These are phyloP conservation scores for Frankliniella intonsa DNA, from an alignment of 2,888 invertebrate species.

Conservation along the genomic window DNA sequence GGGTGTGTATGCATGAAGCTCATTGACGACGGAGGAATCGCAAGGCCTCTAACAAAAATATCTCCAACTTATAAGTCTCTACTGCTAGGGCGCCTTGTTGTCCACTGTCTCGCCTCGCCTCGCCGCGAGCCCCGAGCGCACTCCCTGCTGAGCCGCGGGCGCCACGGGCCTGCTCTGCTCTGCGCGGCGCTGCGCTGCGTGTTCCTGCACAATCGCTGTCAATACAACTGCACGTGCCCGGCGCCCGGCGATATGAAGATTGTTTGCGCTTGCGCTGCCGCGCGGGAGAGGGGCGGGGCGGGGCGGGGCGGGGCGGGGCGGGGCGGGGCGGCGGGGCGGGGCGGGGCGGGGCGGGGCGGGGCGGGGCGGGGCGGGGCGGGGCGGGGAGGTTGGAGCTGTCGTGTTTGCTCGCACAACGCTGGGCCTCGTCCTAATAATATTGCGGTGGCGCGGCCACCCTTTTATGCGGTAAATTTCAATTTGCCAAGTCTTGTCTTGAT, in stretches of 20 bases:
- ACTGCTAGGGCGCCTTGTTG: too few relatives aligned
- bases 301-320: background rate
- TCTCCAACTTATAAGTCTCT: too few relatives aligned
- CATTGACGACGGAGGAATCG: too few relatives aligned
- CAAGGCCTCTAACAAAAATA: too few relatives aligned
- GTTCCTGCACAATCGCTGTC: conserved; percentile 18
- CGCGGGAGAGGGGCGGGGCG: too few relatives aligned
- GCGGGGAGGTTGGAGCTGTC: background rate
- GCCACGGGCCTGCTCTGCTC: background rate
- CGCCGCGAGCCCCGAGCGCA: background rate
- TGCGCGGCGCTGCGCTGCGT: background rate
- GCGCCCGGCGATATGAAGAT: background rate
- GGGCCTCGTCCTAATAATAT: background rate
- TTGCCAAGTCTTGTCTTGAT: background rate
- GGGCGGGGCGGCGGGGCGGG: background rate
- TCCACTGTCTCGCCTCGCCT: background rate
- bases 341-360: background rate
- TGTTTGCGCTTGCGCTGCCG: background rate
- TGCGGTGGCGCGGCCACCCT: background rate
- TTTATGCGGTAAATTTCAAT: conserved; percentile 27
- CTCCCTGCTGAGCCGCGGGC: background rate
- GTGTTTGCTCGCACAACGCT: background rate
- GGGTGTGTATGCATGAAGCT: too few relatives aligned
- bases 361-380: background rate
- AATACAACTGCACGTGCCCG: background rate